These are phyloP conservation scores for Desmophyllum pertusum DNA, from an alignment of 92 coral and sea anemone species.

Conservation along the genomic window DNA sequence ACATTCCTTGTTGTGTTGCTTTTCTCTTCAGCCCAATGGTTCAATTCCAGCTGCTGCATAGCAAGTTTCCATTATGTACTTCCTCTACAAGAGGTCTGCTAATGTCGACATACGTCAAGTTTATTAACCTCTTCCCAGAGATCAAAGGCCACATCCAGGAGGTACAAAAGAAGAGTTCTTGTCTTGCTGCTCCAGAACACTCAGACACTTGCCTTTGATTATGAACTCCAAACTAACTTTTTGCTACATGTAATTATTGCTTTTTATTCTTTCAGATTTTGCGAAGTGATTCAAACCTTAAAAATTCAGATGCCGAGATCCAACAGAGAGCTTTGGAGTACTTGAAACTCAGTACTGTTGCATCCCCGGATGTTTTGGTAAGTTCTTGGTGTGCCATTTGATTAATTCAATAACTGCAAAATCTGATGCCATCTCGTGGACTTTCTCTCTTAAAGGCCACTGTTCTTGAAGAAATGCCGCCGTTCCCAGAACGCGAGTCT, in stretches of 20 bases:
- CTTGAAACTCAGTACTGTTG: slow-evolving; percentile 94
- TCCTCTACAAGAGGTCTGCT: slow-evolving; percentile 89
- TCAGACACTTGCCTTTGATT: not conserved
- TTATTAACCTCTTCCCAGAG: slow-evolving; percentile 96
- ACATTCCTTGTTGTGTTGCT: not conserved
- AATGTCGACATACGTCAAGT: slow-evolving; percentile 94
- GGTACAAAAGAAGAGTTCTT: slow-evolving; percentile 51
- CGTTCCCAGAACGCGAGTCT: slow-evolving; percentile 98
- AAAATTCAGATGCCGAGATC: slow-evolving; percentile 97
- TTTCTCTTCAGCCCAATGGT: slow-evolving; percentile 87
- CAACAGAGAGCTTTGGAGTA: slow-evolving; percentile 98
- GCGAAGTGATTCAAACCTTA: slow-evolving; percentile 92
- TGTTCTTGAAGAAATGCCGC: slow-evolving; percentile 99
- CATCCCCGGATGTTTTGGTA: slow-evolving; percentile 97
- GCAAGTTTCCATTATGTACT: slow-evolving; percentile 90
- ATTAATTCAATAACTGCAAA: no score
- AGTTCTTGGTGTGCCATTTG: no score
- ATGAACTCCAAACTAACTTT: not conserved
- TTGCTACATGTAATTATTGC: not conserved
- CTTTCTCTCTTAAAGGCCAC: slow-evolving; percentile 77
- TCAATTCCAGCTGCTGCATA: slow-evolving; percentile 96
- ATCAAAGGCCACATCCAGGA: slow-evolving; percentile 95
- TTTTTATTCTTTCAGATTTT: slow-evolving; percentile 60
- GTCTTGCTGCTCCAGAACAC: not conserved
- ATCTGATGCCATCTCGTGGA: no score